Evolutionary conservation across 2,888 invertebrate genomes (phyloP).

Genomic region (Dorcus parallelipipedus): DNA sequence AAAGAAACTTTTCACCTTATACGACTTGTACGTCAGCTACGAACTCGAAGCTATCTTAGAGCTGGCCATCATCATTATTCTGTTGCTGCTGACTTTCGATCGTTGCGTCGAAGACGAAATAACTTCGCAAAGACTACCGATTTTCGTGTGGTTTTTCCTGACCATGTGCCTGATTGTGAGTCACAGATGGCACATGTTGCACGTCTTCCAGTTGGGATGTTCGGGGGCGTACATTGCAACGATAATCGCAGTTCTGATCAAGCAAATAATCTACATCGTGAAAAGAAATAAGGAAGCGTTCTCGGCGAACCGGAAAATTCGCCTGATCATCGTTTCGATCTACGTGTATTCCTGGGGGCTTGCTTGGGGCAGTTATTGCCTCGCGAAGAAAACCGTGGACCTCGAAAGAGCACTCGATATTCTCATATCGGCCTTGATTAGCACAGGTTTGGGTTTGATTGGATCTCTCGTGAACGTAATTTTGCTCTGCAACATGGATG

Average conservation of each 20-base stretch:
- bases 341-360: slow-evolving; percentile 6
- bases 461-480: too few relatives aligned
- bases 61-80: slow-evolving; percentile 5
- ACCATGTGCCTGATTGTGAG: slow-evolving; percentile 5
- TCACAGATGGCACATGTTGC: slow-evolving; percentile 6
- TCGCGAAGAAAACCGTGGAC: too few relatives aligned
- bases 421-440: too few relatives aligned
- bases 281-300: not conserved
- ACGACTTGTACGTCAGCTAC: slow-evolving; percentile 8
- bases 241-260: not conserved
- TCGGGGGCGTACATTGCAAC: slow-evolving; percentile 3
- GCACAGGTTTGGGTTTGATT: too few relatives aligned
- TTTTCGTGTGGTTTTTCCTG: slow-evolving; percentile 6
- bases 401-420: too few relatives aligned
- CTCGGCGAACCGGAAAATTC: slow-evolving; percentile 2
- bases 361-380: too few relatives aligned
- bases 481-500: too few relatives aligned
- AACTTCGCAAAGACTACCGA: slow-evolving; percentile 7
- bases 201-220: slow-evolving; percentile 5
- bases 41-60: slow-evolving; percentile 9
- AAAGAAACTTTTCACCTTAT: slow-evolving; percentile 7
- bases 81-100: slow-evolving; percentile 6
- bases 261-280: not conserved
- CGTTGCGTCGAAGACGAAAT: slow-evolving; percentile 8
- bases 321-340: slow-evolving; percentile 4